A percentile compares a stretch with the other conserved stretches of the same genome.
Evolutionary conservation across 2,797 vertebrate genomes (phyloP).

Genomic region (Xerus rutilus): DNA sequence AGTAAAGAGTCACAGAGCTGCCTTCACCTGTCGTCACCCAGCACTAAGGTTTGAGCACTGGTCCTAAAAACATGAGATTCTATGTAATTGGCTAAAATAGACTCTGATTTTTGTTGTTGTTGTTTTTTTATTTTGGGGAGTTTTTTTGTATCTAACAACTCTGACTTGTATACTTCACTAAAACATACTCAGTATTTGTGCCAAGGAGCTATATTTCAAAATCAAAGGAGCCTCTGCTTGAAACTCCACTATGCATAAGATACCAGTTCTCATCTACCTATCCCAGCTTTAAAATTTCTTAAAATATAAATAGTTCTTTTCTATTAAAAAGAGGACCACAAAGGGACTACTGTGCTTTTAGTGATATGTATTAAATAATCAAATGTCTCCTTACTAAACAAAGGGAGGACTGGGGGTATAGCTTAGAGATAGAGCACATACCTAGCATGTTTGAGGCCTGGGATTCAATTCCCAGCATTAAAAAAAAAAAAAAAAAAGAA

Average conservation of each 20-base stretch:
- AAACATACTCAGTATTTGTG: not conserved
- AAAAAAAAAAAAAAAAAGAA: not conserved
- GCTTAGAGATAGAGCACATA: not conserved
- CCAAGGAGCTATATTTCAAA: not conserved
- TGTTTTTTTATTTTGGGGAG: not conserved
- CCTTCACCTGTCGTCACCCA: not conserved
- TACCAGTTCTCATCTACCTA: not conserved
- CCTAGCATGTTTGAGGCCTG: not conserved
- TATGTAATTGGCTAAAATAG: not conserved
- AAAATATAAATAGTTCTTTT: not conserved
- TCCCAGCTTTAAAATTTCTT: not conserved
- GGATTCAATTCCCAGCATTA: not conserved
- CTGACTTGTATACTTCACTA: not conserved
- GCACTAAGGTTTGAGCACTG: not conserved
- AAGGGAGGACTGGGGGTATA: not conserved
- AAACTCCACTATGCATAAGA: not conserved
- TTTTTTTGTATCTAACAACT: not conserved
- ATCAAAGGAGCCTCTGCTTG: not conserved
- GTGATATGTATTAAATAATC: not conserved
- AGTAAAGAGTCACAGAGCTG: not conserved
- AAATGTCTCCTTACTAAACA: not conserved
- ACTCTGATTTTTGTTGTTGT: not conserved
- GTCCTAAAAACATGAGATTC: not conserved
- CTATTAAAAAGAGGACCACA: not conserved
- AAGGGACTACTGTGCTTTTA: not conserved